Evolutionary conservation across 2,797 vertebrate species (phyloP), one percentile per base, ranked within the genome.

Genomic region (Sebastes wilsoni): DNA sequence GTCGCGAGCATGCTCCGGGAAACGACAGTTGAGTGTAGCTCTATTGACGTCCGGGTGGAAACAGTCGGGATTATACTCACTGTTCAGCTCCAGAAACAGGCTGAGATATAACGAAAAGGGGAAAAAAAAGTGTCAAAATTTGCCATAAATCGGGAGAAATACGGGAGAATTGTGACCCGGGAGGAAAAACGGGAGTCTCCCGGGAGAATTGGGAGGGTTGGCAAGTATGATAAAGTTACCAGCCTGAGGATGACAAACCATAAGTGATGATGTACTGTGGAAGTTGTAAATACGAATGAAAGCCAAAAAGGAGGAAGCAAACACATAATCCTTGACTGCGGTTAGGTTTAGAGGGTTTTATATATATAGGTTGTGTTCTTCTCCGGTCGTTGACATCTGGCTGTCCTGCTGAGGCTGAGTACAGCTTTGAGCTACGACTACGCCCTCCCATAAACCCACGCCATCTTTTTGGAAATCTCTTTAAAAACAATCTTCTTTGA

Each of bases 331-430:
- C 16, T 36, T 77, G n/a, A 55, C 65, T 58, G 75, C 5, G 79
- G 80, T 74, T 56, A 8, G 66, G 66, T 67, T 80, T 32, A 58
- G 67, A 68, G 52, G 52, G 13, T 76, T 79, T 64, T 77, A 54
- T 74, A 81, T 75, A 68, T 75, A 68, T 74, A 85, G 77, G 49
- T 66, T 77, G 65, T 30, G 70, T 86, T 88, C 69, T 80, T 66
- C 66, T 87, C 34, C 60, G 65, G 73, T 72, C 80, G 64, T 66
- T 81, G 60, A 84, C 90, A 92, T 90, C 88, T 93, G 92, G 85
- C 70, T 54, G 72, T 78, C 78, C 86, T 72, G 52, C 82, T 23
- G 80, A 72, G 70, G 42, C 67, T 75, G 81, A 80, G 77, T 66
- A 14, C 65, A 87, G 82, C 87, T 90, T 75, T 83, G 65, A 85